Evolutionary conservation across 2,797 vertebrate genomes (phyloP).

Genomic region (Psittacula derbiana): DNA sequence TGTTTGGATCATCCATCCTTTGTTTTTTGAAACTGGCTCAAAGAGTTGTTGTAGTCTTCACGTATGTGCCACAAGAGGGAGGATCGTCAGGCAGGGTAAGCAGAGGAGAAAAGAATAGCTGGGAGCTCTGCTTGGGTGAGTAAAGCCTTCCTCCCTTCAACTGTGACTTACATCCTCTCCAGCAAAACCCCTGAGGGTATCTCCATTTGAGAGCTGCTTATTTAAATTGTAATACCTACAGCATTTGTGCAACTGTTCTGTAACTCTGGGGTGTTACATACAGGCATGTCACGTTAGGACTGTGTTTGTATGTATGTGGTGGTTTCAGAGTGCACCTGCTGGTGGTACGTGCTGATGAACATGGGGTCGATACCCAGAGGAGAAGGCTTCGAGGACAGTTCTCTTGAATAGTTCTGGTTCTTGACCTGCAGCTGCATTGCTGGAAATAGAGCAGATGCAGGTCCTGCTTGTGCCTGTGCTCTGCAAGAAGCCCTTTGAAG

Average conservation of each 20-base stretch:
- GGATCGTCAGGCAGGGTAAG: background rate
- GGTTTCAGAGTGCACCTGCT: background rate
- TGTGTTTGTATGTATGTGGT: fast-evolving
- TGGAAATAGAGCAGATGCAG: background rate
- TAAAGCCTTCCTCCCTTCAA: background rate
- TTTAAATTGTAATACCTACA: fast-evolving
- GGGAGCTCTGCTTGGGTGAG: background rate
- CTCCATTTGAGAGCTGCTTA: background rate
- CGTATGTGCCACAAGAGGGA: fast-evolving
- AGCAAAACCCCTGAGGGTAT: background rate
- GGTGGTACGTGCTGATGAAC: background rate
- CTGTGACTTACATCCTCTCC: background rate
- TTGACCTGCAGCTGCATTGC: background rate
- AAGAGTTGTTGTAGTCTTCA: background rate
- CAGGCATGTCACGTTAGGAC: fast-evolving
- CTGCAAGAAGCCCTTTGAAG: background rate
- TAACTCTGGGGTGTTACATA: fast-evolving
- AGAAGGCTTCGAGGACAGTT: background rate
- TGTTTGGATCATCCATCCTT: background rate
- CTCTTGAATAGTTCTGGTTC: background rate
- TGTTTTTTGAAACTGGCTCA: background rate
- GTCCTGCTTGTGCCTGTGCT: background rate
- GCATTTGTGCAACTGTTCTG: fast-evolving
- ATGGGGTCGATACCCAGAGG: fast-evolving
- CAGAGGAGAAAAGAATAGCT: background rate